These are phyloP conservation scores for Papilio helenus DNA, from an alignment of 1,140 invertebrate genomes.

Conservation along the genomic window DNA sequence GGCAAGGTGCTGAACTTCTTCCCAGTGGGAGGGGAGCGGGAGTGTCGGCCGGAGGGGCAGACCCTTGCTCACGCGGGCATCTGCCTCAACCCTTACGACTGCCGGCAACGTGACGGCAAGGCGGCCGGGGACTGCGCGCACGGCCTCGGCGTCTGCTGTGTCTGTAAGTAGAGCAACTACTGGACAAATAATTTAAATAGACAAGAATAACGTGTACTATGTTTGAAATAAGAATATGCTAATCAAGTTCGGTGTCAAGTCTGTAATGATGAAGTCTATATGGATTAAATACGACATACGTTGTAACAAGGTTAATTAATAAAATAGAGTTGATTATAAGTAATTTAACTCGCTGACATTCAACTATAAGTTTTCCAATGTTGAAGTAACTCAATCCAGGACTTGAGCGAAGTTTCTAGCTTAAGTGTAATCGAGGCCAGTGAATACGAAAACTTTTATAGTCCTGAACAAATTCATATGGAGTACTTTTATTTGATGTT, in stretches of 20 bases:
- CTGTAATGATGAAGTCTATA: background rate
- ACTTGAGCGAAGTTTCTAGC: slow-evolving; percentile 6
- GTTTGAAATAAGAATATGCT: background rate
- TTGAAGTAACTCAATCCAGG: slow-evolving; percentile 12
- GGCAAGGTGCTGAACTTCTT: slow-evolving; percentile 89
- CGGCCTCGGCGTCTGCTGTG: slow-evolving; percentile 94
- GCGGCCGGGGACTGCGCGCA: slow-evolving; percentile 91
- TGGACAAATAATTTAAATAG: too few species aligned
- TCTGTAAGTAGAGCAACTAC: slow-evolving; percentile 86
- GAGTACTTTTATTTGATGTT: background rate
- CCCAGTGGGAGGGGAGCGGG: slow-evolving; percentile 89
- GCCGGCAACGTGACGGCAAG: slow-evolving; percentile 88
- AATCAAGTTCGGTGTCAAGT: background rate
- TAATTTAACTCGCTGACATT: slow-evolving; percentile 15
- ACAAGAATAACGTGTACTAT: background rate
- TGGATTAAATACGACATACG: too few species aligned
- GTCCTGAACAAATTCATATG: background rate
- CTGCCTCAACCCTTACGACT: slow-evolving; percentile 93
- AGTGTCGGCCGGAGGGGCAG: slow-evolving; percentile 88
- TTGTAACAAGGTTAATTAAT: background rate
- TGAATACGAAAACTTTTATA: background rate
- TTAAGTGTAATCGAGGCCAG: slow-evolving; percentile 7
- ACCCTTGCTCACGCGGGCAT: slow-evolving; percentile 85
- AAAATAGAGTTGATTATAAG: background rate
- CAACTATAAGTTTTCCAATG: slow-evolving; percentile 25